phyloP scores from a whole-genome alignment of 1,140 invertebrate species.

The Gonioctena quinquepunctata region DNA sequence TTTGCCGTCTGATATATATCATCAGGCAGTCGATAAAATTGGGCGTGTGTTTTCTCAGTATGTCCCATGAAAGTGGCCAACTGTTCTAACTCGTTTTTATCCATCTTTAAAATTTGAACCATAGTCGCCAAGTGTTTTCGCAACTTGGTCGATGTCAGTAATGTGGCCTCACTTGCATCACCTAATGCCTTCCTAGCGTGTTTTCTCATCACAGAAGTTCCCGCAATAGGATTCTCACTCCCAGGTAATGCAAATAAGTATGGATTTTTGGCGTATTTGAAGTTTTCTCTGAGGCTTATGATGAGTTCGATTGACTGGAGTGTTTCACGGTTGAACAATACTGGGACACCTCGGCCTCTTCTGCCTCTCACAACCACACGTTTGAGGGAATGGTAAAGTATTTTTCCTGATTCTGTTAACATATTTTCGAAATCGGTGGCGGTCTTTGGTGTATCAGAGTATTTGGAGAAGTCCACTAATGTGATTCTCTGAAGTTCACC shows the following conservation, averaged over 20 bases:
- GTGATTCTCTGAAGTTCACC: slow-evolving; percentile 32
- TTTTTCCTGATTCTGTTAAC: slow-evolving; percentile 21
- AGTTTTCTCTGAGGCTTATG: slow-evolving; percentile 23
- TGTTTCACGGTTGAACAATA: slow-evolving; percentile 29
- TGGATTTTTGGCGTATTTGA: slow-evolving; percentile 40
- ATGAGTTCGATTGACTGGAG: slow-evolving; percentile 24
- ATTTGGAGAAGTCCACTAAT: slow-evolving; percentile 15
- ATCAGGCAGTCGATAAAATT: slow-evolving; percentile 32
- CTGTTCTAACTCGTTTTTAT: slow-evolving; percentile 45
- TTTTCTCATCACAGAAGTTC: too few relatives aligned
- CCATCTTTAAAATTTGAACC: slow-evolving; percentile 46
- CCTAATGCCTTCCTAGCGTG: slow-evolving; percentile 28
- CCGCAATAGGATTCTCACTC: too few relatives aligned
- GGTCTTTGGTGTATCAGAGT: background rate
- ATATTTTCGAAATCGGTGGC: slow-evolving; percentile 29
- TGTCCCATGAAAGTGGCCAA: slow-evolving; percentile 47
- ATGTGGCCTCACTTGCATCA: slow-evolving; percentile 43
- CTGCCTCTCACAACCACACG: slow-evolving; percentile 28
- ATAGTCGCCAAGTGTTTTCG: slow-evolving; percentile 50
- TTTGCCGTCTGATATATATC: slow-evolving; percentile 39
- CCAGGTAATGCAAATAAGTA: slow-evolving; percentile 39
- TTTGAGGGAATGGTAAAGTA: slow-evolving; percentile 29
- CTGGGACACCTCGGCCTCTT: slow-evolving; percentile 33
- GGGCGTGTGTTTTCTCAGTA: slow-evolving; percentile 23
- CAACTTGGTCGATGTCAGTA: slow-evolving; percentile 39